Evolutionary conservation across 2,888 invertebrate species (phyloP).

Genomic region (Drosophila neutralis): DNA sequence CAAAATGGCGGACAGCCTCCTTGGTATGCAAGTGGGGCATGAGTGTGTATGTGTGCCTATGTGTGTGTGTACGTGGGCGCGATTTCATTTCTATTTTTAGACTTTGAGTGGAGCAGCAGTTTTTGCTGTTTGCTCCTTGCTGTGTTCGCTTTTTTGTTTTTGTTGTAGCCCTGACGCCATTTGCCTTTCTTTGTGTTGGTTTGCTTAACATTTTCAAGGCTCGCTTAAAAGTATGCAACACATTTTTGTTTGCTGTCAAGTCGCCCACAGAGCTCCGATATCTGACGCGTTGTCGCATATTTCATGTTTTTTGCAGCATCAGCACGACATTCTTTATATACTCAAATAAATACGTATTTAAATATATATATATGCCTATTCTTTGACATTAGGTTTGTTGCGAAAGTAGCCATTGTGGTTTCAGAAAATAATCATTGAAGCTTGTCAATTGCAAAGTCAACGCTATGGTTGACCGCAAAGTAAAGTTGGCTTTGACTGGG

Average conservation of each 20-base stretch:
- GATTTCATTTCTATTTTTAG: slow-evolving; percentile 79
- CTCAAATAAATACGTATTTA: slow-evolving; percentile 11
- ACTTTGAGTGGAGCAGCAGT: slow-evolving; percentile 38
- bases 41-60: slow-evolving; percentile 15
- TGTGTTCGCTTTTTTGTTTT: slow-evolving; percentile 5
- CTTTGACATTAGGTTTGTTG: slow-evolving; percentile 15
- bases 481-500: slow-evolving; percentile 3
- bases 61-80: slow-evolving; percentile 58
- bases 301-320: background rate
- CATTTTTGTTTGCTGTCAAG: slow-evolving; percentile 6
- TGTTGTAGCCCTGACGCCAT: slow-evolving; percentile 44
- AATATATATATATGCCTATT: slow-evolving; percentile 24
- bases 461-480: slow-evolving; percentile 42
- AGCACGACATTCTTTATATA: background rate
- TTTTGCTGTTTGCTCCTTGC: slow-evolving; percentile 37
- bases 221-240: slow-evolving; percentile 48
- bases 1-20: slow-evolving; percentile 76
- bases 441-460: slow-evolving; percentile 50
- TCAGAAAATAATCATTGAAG: slow-evolving; percentile 39
- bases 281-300: slow-evolving; percentile 4
- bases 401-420: slow-evolving; percentile 44
- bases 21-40: slow-evolving; percentile 54
- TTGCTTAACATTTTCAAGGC: slow-evolving; percentile 34
- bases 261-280: slow-evolving; percentile 8
- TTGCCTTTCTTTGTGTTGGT: slow-evolving; percentile 28